These are phyloP conservation scores for Drosophila putrida DNA, from an alignment of 2,888 invertebrate genomes.

Conservation along the genomic window DNA sequence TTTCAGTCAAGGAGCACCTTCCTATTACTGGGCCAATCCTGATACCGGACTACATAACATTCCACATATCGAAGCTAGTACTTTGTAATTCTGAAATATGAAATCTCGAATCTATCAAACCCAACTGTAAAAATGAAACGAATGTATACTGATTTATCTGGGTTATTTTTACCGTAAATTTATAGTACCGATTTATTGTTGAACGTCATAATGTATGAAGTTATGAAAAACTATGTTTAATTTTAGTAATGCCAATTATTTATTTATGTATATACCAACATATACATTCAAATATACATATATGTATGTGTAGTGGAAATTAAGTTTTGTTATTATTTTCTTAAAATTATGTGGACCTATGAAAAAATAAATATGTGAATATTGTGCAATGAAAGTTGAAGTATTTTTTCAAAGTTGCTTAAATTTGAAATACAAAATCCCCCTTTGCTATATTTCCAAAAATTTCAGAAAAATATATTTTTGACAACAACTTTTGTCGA, in stretches of 20 bases:
- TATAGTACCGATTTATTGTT: conserved; percentile 51
- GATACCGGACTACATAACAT: conserved; percentile 90
- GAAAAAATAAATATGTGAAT: not conserved
- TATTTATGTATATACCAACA: conserved; percentile 49
- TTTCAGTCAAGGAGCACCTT: conserved; percentile 93
- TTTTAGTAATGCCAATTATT: conserved; percentile 60
- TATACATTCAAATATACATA: conserved; percentile 19
- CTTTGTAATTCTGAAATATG: conserved; percentile 75
- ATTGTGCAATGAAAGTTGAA: not conserved
- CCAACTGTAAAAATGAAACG: conserved; percentile 56
- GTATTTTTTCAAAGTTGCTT: not conserved
- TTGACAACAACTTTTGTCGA: no score
- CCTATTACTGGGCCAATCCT: conserved; percentile 91
- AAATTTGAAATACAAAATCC: not conserved
- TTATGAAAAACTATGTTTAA: conserved; percentile 45
- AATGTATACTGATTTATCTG: conserved; percentile 72
- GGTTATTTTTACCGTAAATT: conserved; percentile 54
- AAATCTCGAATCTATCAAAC: conserved; percentile 26
- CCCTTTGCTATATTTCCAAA: no score
- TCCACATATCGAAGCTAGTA: conserved; percentile 90
- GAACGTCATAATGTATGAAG: conserved; percentile 74
- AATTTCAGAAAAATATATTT: no score
- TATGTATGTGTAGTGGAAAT: conserved; percentile 24
- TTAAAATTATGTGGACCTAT: not conserved
- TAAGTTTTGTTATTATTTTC: not conserved